A percentile compares a stretch with the other conserved stretches of the same genome.
These are phyloP conservation scores for Aldabrachelys gigantea DNA, from an alignment of 2,113 vertebrate species.

Conservation along the genomic window DNA sequence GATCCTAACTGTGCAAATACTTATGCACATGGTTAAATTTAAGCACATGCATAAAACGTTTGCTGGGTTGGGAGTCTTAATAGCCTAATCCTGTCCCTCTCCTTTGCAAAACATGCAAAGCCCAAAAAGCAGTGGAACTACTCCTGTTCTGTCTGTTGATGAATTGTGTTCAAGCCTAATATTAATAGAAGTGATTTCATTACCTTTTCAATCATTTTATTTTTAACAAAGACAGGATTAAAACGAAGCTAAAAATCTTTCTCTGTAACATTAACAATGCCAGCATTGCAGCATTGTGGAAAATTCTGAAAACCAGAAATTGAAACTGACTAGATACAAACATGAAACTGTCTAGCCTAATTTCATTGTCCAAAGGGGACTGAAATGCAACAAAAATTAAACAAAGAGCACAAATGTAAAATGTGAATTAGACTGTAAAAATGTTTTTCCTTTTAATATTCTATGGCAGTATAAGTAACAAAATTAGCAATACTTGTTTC, in stretches of 20 bases:
- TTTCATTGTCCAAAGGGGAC: background rate
- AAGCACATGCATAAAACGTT: background rate
- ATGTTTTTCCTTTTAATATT: background rate
- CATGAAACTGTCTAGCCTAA: background rate
- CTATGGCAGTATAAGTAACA: background rate
- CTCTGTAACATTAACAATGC: background rate
- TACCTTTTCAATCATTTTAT: slow-evolving; percentile 35
- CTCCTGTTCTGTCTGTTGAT: slow-evolving; percentile 12
- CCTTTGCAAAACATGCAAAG: background rate
- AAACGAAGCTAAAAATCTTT: background rate
- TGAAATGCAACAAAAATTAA: slow-evolving; percentile 14
- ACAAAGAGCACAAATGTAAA: background rate
- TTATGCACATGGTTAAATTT: accelerated
- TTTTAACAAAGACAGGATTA: slow-evolving; percentile 23
- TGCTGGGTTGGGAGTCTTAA: background rate
- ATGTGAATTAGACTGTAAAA: background rate
- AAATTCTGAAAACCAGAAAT: slow-evolving; percentile 22
- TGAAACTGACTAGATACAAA: background rate
- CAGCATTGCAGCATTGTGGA: slow-evolving; percentile 49
- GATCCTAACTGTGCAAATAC: background rate
- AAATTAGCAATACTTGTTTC: background rate
- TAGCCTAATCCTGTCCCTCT: background rate
- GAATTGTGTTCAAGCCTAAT: slow-evolving; percentile 2
- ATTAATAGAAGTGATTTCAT: slow-evolving; percentile 35
- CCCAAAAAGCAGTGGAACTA: background rate